Evolutionary conservation across 2,797 vertebrate genomes (phyloP), one percentile per base, ranked within the genome.

Genomic region (Pseudochirops corinnae): DNA sequence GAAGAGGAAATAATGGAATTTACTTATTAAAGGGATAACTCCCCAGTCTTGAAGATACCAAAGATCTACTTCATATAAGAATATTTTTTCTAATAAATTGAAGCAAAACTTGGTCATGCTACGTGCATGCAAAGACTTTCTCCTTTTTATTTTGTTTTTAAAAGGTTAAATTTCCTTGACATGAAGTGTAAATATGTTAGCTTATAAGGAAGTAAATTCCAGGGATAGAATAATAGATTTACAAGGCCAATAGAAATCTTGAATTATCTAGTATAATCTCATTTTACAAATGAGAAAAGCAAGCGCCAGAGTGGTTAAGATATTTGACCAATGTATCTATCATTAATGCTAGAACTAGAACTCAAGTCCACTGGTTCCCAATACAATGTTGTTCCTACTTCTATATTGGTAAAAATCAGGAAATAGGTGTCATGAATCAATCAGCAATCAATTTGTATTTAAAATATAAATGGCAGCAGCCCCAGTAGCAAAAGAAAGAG

Each of bases 1-100:
- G 56, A 90, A 95, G 90, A 57, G 50, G 50, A 93, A 93, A 56
- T 82, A 60, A 95, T 90, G 21, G 90, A 74, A 91, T 92, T 29
- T 92, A 90, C 60, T 87, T 9, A 58, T 82, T 74, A 56, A 94
- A 90, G 94, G 53, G 58, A 92, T 92, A 90, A 60, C 3, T 53
- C 0, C 55, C 46, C 60, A 60, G 31, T n/a, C 94, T 95, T 90
- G 92, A 93, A 91, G 74, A 90, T 60, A 91, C 46, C 52, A 3
- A 92, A 96, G 58, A 95, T 92, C 92, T 26, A 12, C 26, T 56
- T 94, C 52, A 74, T 93, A 58, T 12, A 4, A 93, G 39, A 53
- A 55, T 60, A 87, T 50, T 46, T 90, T 95, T 87, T 93, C 62
- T 57, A 60, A 92, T n/a, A 31, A 10, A 55, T 0, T 39, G 55